A percentile compares a stretch with the other conserved stretches of the same genome.
Conservation (phyloP, 2,113 vertebrate species). For the Elephantulus edwardii region DNA sequence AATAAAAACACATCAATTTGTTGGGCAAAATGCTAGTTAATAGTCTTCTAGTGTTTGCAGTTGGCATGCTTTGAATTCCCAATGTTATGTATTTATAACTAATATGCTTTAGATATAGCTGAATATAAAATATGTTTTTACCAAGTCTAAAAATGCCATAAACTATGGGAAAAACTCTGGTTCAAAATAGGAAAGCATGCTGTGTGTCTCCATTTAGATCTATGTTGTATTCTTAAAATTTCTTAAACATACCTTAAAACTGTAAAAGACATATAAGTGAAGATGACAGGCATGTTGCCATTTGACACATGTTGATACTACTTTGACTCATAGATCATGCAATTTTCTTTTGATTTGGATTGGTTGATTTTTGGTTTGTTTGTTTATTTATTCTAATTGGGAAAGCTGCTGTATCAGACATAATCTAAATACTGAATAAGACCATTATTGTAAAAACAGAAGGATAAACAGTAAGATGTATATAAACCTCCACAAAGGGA, state of each 20-base stretch:
- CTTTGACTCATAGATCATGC: not conserved
- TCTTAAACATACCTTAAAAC: not conserved
- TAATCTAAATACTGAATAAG: no score
- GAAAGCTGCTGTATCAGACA: not conserved
- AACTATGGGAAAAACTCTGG: not conserved
- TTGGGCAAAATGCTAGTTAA: slow-evolving; percentile 5
- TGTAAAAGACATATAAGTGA: not conserved
- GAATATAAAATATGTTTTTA: not conserved
- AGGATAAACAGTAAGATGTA: no score
- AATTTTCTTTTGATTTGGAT: no score
- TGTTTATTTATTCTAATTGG: not conserved
- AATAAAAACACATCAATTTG: slow-evolving; percentile 18
- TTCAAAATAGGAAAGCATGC: not conserved
- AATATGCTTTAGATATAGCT: not conserved
- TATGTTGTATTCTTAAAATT: not conserved
- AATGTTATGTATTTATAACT: not conserved
- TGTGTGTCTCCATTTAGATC: not conserved
- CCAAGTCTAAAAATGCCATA: not conserved
- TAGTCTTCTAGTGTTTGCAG: not conserved
- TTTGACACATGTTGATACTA: not conserved
- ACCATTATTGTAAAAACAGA: no score
- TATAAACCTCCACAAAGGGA: no score
- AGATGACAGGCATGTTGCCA: not conserved
- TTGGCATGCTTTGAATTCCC: not conserved
- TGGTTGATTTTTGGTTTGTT: no score